These are phyloP conservation scores for Alosa sapidissima DNA, from an alignment of 2,797 vertebrate genomes.

Conservation along the genomic window DNA sequence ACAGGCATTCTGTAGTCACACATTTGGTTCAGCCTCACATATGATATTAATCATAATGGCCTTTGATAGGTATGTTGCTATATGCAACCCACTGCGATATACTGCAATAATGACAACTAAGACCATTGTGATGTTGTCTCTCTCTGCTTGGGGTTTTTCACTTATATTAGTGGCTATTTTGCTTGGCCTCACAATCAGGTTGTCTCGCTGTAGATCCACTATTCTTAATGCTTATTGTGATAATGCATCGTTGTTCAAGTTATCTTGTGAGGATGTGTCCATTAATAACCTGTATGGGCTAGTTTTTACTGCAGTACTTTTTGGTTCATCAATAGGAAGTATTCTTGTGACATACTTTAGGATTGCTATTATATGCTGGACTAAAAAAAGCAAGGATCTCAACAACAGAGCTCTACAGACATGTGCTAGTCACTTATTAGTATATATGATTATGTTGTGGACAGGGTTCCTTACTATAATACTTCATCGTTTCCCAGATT, in stretches of 20 bases:
- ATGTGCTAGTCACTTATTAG: slow-evolving; percentile 64
- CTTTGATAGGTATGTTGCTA: slow-evolving; percentile 78
- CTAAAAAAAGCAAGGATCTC: slow-evolving; percentile 55
- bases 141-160: slow-evolving; percentile 49
- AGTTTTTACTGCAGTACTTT: slow-evolving; percentile 59
- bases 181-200: slow-evolving; percentile 64
- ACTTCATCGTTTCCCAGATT: slow-evolving; percentile 40
- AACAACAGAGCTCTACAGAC: slow-evolving; percentile 64
- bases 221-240: slow-evolving; percentile 78
- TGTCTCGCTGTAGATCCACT: slow-evolving; percentile 70
- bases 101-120: slow-evolving; percentile 63
- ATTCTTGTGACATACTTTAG: slow-evolving; percentile 65
- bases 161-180: slow-evolving; percentile 63
- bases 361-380: slow-evolving; percentile 63
- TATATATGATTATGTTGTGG: slow-evolving; percentile 59
- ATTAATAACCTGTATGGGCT: slow-evolving; percentile 77
- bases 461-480: slow-evolving; percentile 32
- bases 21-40: slow-evolving; percentile 78
- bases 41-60: slow-evolving; percentile 82
- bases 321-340: slow-evolving; percentile 59
- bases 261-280: slow-evolving; percentile 72
- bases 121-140: slow-evolving; percentile 64
- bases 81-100: slow-evolving; percentile 78
- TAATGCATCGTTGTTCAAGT: slow-evolving; percentile 78
- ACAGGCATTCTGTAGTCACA: slow-evolving; percentile 83